Percentiles rank a stretch among this genome's conserved stretches.
phyloP scores from a whole-genome alignment of 2,888 invertebrate species.

The Dolichopus griseipennis region DNA sequence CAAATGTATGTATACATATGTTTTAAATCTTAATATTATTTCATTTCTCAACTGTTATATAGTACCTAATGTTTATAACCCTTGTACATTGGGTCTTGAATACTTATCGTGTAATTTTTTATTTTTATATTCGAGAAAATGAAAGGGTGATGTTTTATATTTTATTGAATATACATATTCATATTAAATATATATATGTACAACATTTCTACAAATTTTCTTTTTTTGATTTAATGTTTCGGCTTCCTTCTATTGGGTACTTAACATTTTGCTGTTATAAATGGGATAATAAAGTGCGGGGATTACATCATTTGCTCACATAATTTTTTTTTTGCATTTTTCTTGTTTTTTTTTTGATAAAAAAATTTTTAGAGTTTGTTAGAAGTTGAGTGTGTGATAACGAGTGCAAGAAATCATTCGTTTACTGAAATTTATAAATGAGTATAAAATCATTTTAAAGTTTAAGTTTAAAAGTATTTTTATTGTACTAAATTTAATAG shows the following conservation, averaged over 20 bases:
- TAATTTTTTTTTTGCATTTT: too few relatives aligned
- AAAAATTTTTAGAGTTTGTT: too few relatives aligned
- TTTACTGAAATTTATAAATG: neutral
- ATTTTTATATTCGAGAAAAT: neutral
- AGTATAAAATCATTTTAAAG: too few relatives aligned
- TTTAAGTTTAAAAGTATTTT: too few relatives aligned
- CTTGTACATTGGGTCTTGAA: neutral
- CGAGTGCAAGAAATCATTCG: neutral
- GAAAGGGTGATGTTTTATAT: neutral
- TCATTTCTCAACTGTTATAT: neutral
- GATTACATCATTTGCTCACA: neutral
- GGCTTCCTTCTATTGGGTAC: neutral
- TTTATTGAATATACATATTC: neutral
- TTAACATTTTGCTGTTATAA: neutral
- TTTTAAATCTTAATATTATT: neutral
- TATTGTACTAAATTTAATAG: too few relatives aligned
- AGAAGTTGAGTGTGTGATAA: neutral
- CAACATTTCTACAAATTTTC: too few relatives aligned
- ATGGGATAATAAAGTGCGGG: conserved; percentile 2
- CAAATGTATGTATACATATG: too few relatives aligned
- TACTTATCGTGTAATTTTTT: neutral
- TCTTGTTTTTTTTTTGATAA: neutral
- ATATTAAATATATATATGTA: neutral
- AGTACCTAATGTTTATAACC: too few relatives aligned
- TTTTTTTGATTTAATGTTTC: neutral